A percentile compares a stretch with the other conserved stretches of the same genome.
These are phyloP conservation scores for Xiphophorus couchianus DNA, from an alignment of 2,113 vertebrate genomes.

Conservation along the genomic window DNA sequence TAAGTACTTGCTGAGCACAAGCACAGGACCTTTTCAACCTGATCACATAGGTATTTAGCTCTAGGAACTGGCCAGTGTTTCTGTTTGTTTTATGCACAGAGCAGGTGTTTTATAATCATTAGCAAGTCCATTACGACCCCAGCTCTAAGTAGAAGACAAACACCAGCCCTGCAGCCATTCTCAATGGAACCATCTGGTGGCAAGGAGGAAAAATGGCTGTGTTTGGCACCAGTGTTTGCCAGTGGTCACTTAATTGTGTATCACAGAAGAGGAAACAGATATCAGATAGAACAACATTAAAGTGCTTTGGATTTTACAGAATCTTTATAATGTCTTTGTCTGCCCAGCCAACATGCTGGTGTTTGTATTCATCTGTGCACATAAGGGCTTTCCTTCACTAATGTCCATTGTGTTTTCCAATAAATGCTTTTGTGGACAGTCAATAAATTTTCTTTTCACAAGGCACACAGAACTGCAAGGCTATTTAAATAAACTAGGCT, in stretches of 20 bases:
- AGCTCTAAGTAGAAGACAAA: constrained; percentile 81
- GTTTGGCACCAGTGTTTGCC: constrained; percentile 75
- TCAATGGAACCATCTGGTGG: constrained; percentile 83
- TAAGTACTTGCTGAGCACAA: constrained; percentile 59
- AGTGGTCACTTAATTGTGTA: constrained; percentile 75
- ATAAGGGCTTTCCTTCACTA: constrained; percentile 48
- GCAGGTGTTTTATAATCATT: constrained; percentile 84
- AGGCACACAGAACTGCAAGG: constrained; percentile 5
- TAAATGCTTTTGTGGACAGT: constrained; percentile 43
- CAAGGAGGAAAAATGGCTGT: constrained; percentile 75
- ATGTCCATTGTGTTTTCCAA: constrained; percentile 49
- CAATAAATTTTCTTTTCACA: constrained; percentile 47
- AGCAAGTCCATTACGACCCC: constrained; percentile 75
- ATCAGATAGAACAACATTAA: constrained; percentile 53
- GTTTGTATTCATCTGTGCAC: constrained; percentile 74
- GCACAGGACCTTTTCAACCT: constrained; percentile 70
- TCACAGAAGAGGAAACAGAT: constrained; percentile 68
- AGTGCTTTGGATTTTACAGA: constrained; percentile 65
- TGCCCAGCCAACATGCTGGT: constrained; percentile 50
- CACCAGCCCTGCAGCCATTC: constrained; percentile 62
- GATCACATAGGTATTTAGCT: constrained; percentile 80
- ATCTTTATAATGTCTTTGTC: constrained; percentile 63
- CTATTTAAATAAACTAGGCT: not conserved
- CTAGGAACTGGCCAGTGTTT: constrained; percentile 62
- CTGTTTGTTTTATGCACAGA: constrained; percentile 84